Evolutionary conservation across 1,140 invertebrate genomes (phyloP), one percentile per base, ranked within the genome.

Genomic region (Lasaia peninsularis): DNA sequence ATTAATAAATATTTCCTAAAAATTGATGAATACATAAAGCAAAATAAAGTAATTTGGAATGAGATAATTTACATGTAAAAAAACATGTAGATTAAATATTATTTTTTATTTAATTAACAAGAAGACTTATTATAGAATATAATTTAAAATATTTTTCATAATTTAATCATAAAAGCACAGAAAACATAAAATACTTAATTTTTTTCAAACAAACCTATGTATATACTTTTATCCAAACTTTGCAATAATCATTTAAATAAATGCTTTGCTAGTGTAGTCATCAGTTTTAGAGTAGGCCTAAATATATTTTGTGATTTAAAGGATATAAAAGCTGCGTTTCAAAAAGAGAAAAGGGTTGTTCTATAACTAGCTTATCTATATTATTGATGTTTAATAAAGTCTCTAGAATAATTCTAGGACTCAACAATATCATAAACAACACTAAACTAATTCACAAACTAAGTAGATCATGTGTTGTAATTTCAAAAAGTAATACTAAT

Each of bases 341-440:
- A 44, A 44, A 44, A 44, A 44, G 40, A 18, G 18, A 44, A 44
- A 44, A 18, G 5, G 5, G 34, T 44, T 44, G 40, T 20, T 44
- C 40, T 44, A 18, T 18, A 44, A 18, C 40, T 44, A 44, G 40
- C 40, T 44, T 44, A 44, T 20, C 14, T 44, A 44, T 18, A 44
- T 44, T 44, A 44, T 44, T 16, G 40, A 44, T 44, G 40, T 18
- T 44, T 18, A 44, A 44, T 44, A 44, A 44, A 18, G 18, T 44
- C 14, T 44, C 40, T 44, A 20, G 18, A 44, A 18, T 18, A 44
- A 44, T 18, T 44, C 40, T 44, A 44, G 40, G 40, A 18, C 16
- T 44, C 40, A 44, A 44, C 40, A 44, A 44, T 44, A 44, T 44
- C 18, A 20, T 44, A 16, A 40, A 44, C 40, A 44, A 44, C 40